Percentiles rank a stretch among this genome's conserved stretches.
Evolutionary conservation across 1,140 invertebrate genomes (phyloP).

Genomic region (Xylocopa sonorina): DNA sequence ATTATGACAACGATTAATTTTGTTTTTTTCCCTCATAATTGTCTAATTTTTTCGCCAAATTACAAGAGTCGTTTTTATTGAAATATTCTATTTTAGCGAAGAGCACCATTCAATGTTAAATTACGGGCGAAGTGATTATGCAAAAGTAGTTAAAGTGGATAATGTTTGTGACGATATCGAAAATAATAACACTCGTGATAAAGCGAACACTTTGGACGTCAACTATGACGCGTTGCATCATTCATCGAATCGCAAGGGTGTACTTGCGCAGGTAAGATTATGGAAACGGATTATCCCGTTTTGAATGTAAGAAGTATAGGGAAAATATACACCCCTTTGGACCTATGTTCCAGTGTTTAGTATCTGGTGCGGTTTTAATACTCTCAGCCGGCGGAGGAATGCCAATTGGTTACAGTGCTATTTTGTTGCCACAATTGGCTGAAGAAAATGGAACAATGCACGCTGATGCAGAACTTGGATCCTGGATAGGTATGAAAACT

Average conservation of each 20-base stretch:
- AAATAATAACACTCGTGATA: constrained; percentile 47
- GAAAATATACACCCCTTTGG: too few species aligned
- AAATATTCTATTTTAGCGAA: constrained; percentile 67
- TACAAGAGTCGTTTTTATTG: too few species aligned
- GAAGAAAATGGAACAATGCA: constrained; percentile 79
- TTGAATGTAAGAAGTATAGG: too few species aligned
- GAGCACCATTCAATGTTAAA: constrained; percentile 55
- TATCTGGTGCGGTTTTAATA: constrained; percentile 86
- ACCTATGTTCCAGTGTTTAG: constrained; percentile 83
- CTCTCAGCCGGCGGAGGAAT: constrained; percentile 86
- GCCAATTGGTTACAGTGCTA: constrained; percentile 87
- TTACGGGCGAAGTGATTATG: constrained; percentile 35
- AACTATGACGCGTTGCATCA: constrained; percentile 18
- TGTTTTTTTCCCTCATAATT: too few species aligned
- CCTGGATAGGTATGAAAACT: constrained; percentile 85
- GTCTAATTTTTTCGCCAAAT: too few species aligned
- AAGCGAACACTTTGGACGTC: constrained; percentile 53
- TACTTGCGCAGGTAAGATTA: constrained; percentile 72
- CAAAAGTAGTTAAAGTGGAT: constrained; percentile 33
- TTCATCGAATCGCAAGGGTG: constrained; percentile 66
- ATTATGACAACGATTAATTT: too few species aligned
- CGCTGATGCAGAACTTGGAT: constrained; percentile 84
- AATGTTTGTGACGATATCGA: constrained; percentile 45
- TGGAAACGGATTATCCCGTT: not conserved
- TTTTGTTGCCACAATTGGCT: constrained; percentile 85